phyloP scores from a whole-genome alignment of 2,888 invertebrate species.

The Dryadula phaetusa region DNA sequence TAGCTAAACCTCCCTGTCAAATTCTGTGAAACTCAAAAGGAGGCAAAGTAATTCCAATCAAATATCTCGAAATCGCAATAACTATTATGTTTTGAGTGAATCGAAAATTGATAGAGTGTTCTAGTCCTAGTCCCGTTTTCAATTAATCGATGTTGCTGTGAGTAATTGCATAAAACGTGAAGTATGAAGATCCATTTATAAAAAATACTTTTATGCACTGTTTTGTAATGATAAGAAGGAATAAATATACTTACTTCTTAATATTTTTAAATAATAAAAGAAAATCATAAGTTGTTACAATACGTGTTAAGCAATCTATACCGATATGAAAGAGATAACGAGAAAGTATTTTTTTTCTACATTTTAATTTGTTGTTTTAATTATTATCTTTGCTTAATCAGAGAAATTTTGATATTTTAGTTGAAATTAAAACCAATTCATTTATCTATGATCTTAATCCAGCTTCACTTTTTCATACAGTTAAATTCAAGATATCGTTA shows the following conservation, averaged over 20 bases:
- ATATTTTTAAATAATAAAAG: no score
- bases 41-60: not conserved
- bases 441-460: no score
- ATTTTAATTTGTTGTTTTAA: no score
- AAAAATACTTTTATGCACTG: no score
- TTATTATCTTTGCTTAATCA: not conserved
- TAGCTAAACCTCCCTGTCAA: not conserved
- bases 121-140: conserved; percentile 2
- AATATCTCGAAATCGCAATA: not conserved
- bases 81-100: conserved; percentile 8
- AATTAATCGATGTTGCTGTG: not conserved
- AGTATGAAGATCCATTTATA: not conserved
- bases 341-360: no score
- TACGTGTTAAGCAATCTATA: no score
- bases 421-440: not conserved
- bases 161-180: conserved; percentile 13
- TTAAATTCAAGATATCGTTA: no score
- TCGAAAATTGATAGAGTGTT: conserved; percentile 11
- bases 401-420: not conserved
- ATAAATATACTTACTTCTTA: no score
- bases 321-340: no score
- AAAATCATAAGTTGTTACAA: no score
- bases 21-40: not conserved
- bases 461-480: no score
- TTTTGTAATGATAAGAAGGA: no score